Percentiles rank a stretch among this genome's conserved stretches.
These are phyloP conservation scores for Antennarius striatus DNA, from an alignment of 2,113 vertebrate species.

Conservation along the genomic window DNA sequence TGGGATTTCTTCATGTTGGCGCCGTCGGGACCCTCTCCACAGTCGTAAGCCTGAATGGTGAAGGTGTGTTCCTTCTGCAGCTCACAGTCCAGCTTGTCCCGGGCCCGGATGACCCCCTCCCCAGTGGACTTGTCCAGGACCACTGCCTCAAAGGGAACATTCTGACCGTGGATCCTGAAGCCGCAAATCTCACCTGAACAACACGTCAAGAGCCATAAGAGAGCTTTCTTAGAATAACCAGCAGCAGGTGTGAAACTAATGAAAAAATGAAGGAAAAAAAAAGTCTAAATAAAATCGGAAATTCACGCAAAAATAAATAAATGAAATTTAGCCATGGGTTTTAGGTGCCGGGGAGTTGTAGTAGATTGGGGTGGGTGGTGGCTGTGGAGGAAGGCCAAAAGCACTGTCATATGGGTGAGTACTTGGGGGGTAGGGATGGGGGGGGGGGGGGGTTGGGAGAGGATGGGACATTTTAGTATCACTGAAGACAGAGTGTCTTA, in stretches of 20 bases:
- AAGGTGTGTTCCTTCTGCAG: conserved; percentile 97
- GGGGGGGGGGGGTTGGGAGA: conserved; percentile 56
- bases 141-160: conserved; percentile 96
- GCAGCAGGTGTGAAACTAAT: background rate
- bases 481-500: conserved; percentile 84
- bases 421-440: conserved; percentile 58
- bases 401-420: conserved; percentile 86
- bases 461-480: conserved; percentile 81
- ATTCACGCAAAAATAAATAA: conserved; percentile 71
- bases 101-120: conserved; percentile 91
- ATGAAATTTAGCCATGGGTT: conserved; percentile 77
- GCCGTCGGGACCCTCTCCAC: conserved; percentile 92
- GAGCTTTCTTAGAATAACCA: conserved; percentile 44
- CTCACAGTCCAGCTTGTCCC: conserved; percentile 94
- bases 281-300: conserved; percentile 57
- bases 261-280: conserved; percentile 3
- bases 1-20: conserved; percentile 92
- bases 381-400: conserved; percentile 89
- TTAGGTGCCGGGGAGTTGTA: conserved; percentile 86
- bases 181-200: conserved; percentile 95
- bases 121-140: conserved; percentile 97
- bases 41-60: conserved; percentile 96
- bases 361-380: conserved; percentile 80
- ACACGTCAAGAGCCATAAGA: conserved; percentile 61
- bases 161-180: conserved; percentile 96